Conservation (phyloP, 2,113 vertebrate genomes). For the Pristiophorus japonicus region DNA sequence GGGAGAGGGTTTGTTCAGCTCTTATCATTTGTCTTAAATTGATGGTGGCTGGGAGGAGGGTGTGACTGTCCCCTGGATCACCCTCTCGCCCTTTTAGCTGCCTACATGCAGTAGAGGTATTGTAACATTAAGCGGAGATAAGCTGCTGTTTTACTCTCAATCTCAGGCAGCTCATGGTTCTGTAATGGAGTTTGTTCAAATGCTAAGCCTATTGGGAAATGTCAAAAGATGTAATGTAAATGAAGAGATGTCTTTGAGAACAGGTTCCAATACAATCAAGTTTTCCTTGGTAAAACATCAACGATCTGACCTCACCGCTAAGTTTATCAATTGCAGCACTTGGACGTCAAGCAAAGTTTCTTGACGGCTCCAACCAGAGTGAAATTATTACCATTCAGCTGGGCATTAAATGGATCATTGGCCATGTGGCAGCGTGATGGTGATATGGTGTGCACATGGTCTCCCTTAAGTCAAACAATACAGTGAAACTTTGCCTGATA, state of each 20-base stretch:
- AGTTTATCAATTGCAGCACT: not conserved
- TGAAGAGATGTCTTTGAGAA: not conserved
- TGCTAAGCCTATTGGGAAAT: no score
- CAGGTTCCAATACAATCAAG: not conserved
- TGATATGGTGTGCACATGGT: not conserved
- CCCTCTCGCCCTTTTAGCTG: no score
- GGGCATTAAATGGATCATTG: not conserved
- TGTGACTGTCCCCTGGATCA: no score
- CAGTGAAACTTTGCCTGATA: not conserved
- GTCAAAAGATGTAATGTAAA: not conserved
- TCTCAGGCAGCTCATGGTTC: no score
- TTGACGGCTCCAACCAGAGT: not conserved
- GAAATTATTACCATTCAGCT: not conserved
- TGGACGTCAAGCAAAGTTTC: not conserved
- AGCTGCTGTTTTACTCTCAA: no score
- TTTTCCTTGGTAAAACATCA: not conserved
- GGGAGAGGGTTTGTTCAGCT: no score
- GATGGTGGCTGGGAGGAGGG: no score
- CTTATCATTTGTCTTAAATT: no score
- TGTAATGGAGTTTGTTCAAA: no score
- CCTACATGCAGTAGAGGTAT: no score
- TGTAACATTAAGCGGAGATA: no score
- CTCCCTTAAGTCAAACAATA: no score
- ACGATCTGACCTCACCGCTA: not conserved
- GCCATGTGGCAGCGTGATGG: not conserved